Evolutionary conservation across 2,113 vertebrate genomes (phyloP).

Genomic region (Aptenodytes forsteri): DNA sequence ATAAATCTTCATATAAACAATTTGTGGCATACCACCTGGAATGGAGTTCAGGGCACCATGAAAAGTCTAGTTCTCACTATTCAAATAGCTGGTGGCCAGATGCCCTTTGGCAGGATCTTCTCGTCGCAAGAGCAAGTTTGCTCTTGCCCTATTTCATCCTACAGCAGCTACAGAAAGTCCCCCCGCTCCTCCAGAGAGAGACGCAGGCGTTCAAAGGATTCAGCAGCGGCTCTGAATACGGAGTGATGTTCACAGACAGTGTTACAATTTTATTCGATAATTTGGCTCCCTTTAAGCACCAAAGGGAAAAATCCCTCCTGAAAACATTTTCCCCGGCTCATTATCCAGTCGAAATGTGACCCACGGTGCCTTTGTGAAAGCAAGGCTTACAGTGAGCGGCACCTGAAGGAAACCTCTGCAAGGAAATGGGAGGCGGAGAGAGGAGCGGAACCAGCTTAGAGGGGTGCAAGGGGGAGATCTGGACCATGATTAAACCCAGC

Average conservation of each 20-base stretch:
- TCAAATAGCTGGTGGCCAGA: background rate
- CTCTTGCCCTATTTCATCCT: background rate
- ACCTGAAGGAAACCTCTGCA: background rate
- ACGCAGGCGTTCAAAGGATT: accelerated
- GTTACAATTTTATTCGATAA: background rate
- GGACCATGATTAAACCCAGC: accelerated
- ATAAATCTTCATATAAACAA: background rate
- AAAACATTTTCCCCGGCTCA: background rate
- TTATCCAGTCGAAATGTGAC: background rate
- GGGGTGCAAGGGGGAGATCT: background rate
- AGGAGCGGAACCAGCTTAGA: background rate
- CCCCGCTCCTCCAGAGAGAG: background rate
- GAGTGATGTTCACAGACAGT: background rate
- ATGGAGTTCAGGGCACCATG: background rate
- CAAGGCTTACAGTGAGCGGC: background rate
- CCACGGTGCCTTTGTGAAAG: background rate
- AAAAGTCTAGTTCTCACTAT: background rate
- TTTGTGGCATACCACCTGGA: background rate
- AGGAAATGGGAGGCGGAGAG: background rate
- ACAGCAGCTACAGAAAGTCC: background rate
- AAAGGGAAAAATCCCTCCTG: background rate
- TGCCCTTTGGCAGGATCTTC: background rate
- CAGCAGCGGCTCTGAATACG: background rate
- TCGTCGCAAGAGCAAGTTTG: background rate
- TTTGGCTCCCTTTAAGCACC: background rate